Conservation (phyloP, 2,888 invertebrate genomes). For the Perithous albicinctus region DNA sequence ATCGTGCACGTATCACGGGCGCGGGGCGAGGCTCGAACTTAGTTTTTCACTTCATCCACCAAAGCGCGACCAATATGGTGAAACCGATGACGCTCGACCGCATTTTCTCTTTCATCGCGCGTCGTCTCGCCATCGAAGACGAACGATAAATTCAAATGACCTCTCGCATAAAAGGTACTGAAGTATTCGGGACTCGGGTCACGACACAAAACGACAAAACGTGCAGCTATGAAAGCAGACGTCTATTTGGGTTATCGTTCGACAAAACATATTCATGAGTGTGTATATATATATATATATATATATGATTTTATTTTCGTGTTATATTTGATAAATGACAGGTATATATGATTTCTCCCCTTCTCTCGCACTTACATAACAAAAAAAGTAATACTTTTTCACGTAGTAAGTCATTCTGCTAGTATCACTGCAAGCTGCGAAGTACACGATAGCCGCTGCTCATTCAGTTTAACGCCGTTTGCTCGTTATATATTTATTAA, state of each 20-base stretch:
- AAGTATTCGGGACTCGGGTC: conserved; percentile 23
- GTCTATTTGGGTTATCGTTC: background rate
- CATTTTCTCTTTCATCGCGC: conserved; percentile 19
- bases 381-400: conserved; percentile 74
- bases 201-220: conserved; percentile 12
- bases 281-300: conserved; percentile 40
- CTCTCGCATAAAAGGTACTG: background rate
- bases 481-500: conserved; percentile 8
- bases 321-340: conserved; percentile 66
- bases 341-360: conserved; percentile 67
- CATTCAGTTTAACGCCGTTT: conserved; percentile 14
- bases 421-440: conserved; percentile 70
- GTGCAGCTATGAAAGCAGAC: conserved; percentile 1
- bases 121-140: background rate
- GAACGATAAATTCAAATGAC: conserved; percentile 33
- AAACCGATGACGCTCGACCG: conserved; percentile 65
- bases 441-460: conserved; percentile 45
- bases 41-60: conserved; percentile 71
- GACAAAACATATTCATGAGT: background rate
- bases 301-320: conserved; percentile 62
- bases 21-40: conserved; percentile 65
- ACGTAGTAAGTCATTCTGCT: conserved; percentile 70
- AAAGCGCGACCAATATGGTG: conserved; percentile 64
- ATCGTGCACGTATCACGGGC: conserved; percentile 64
- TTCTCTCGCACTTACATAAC: conserved; percentile 56